phyloP scores from a whole-genome alignment of 2,888 invertebrate genomes.

The Melieria picta region DNA sequence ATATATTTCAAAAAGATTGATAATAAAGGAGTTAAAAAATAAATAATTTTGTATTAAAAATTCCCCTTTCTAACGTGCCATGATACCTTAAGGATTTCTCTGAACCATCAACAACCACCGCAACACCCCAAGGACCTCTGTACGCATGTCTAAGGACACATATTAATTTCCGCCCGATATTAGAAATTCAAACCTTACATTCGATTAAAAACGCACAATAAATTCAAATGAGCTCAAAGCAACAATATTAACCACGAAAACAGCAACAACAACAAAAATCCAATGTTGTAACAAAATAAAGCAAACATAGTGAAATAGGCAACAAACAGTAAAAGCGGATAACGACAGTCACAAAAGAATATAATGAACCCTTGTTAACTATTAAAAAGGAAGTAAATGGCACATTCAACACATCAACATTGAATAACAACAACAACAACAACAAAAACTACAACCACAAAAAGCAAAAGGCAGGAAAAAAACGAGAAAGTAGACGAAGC shows the following conservation, averaged over 20 bases:
- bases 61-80: no score
- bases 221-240: slow-evolving; percentile 5
- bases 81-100: no score
- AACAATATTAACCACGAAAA: no score
- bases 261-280: background rate
- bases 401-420: slow-evolving; percentile 15
- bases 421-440: background rate
- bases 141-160: background rate
- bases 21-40: no score
- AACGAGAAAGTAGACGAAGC: background rate
- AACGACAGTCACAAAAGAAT: slow-evolving; percentile 23
- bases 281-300: background rate
- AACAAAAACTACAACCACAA: background rate
- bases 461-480: no score
- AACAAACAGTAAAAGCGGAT: slow-evolving; percentile 20
- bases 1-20: no score
- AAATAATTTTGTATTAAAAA: no score
- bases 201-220: slow-evolving; percentile 8
- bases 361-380: slow-evolving; percentile 34
- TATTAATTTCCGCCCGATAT: slow-evolving; percentile 17
- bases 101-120: no score
- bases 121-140: no score
- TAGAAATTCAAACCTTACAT: background rate
- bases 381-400: slow-evolving; percentile 36
- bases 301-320: background rate